phyloP scores from a whole-genome alignment of 2,113 vertebrate genomes.

The Entomyzon cyanotis region DNA sequence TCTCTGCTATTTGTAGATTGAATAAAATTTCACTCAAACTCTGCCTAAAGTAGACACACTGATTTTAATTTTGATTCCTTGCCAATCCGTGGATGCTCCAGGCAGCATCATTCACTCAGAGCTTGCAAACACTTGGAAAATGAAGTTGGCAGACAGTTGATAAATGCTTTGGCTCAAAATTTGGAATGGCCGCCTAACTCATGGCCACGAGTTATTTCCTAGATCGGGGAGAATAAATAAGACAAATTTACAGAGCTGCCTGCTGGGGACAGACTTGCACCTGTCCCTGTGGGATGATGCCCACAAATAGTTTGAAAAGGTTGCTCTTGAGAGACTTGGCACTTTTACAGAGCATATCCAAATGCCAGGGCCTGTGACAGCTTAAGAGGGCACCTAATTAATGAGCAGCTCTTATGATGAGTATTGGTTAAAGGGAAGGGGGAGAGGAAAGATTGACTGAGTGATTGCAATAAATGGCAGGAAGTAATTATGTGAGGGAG shows the following conservation, averaged over 20 bases:
- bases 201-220: conserved; percentile 30
- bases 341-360: neutral
- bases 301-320: conserved; percentile 54
- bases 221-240: conserved; percentile 40
- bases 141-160: neutral
- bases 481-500: conserved; percentile 22
- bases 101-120: neutral
- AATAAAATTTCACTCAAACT: neutral
- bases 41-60: neutral
- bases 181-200: neutral
- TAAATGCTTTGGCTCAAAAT: conserved; percentile 12
- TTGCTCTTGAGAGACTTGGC: conserved; percentile 51
- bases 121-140: neutral
- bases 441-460: neutral
- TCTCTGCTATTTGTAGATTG: neutral
- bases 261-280: conserved; percentile 27
- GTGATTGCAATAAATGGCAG: conserved; percentile 21
- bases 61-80: neutral
- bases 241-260: conserved; percentile 47
- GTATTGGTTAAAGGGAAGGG: conserved; percentile 30
- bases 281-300: conserved; percentile 62
- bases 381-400: conserved; percentile 58
- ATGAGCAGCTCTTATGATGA: conserved; percentile 1
- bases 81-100: neutral
- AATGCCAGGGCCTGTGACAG: conserved; percentile 31